These are phyloP conservation scores for Orchestes rusci DNA, from an alignment of 2,888 invertebrate species.

Conservation along the genomic window DNA sequence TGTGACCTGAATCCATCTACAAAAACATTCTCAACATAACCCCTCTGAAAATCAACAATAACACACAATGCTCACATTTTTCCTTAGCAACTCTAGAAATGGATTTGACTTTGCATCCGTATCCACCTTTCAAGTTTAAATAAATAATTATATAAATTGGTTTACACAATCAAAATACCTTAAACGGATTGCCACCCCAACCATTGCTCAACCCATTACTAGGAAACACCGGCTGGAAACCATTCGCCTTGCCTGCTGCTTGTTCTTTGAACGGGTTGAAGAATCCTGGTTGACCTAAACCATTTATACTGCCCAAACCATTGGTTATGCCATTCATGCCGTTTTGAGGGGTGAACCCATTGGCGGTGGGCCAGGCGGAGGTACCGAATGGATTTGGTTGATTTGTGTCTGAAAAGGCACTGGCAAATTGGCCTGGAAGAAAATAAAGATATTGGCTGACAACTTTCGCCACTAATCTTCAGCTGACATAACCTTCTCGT, in stretches of 20 bases:
- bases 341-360: slow-evolving; percentile 11
- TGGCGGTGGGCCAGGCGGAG: slow-evolving; percentile 7
- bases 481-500: no score
- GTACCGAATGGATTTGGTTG: slow-evolving; percentile 16
- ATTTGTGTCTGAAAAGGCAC: slow-evolving; percentile 32
- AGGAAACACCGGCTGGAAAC: slow-evolving; percentile 34
- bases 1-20: no score
- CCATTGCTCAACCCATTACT: slow-evolving; percentile 29
- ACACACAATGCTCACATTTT: no score
- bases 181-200: slow-evolving; percentile 42
- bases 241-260: slow-evolving; percentile 30
- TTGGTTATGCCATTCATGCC: slow-evolving; percentile 26
- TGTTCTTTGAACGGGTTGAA: slow-evolving; percentile 38
- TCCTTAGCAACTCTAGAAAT: no score
- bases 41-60: no score
- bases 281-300: slow-evolving; percentile 26
- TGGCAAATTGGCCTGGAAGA: slow-evolving; percentile 39
- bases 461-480: no score
- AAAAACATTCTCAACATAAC: no score
- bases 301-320: slow-evolving; percentile 32
- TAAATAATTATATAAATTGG: no score
- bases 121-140: no score
- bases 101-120: no score
- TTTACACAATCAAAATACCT: no score
- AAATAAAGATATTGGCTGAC: no score